Evolutionary conservation across 1,140 invertebrate genomes (phyloP), one percentile per base, ranked within the genome.

Genomic region (Sycophila sp.): DNA sequence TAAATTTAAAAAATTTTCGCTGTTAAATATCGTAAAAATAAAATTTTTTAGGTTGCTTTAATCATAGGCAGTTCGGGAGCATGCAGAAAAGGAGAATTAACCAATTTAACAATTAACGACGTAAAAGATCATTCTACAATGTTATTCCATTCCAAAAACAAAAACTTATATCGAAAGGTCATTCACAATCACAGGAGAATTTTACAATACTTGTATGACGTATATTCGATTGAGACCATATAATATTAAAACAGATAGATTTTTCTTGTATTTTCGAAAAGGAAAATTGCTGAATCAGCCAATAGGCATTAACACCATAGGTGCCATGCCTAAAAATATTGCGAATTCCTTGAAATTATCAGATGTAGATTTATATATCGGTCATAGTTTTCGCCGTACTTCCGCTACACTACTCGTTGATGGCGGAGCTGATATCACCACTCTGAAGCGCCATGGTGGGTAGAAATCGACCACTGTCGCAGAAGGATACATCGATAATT

Each of bases 71-170:
- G 59, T n/a, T 15, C n/a, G 36, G 66, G 66, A 36, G 32, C 55
- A 1, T 59, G 42, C 32, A 68, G 65, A 32, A 13, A 28, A 42
- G 36, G 36, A 11, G 66, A 69, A 38, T 49, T 65, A 28, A 4
- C 24, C 19, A 24, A 56, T 26, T 42, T 49, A 32, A 56, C 11
- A 13, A 30, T 34, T 13, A 24, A 17, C n/a, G 51, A 71, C 45
- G 28, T 74, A n/a, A 55, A 74, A 66, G 45, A 74, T 22, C 42
- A 71, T 42, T 62, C 10, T 34, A 68, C 7, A 59, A 64, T 36
- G 11, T 11, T n/a, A 56, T 65, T 5, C n/a, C 11, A 26, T 72
- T 74, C 49, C 62, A 51, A 30, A 53, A 22, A 47, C 66, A 5
- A 73, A 73, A 65, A 73, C 62, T 26, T 42, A 65, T 26, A 5